Conservation (phyloP, 1,140 invertebrate species). For the Halesus radiatus region DNA sequence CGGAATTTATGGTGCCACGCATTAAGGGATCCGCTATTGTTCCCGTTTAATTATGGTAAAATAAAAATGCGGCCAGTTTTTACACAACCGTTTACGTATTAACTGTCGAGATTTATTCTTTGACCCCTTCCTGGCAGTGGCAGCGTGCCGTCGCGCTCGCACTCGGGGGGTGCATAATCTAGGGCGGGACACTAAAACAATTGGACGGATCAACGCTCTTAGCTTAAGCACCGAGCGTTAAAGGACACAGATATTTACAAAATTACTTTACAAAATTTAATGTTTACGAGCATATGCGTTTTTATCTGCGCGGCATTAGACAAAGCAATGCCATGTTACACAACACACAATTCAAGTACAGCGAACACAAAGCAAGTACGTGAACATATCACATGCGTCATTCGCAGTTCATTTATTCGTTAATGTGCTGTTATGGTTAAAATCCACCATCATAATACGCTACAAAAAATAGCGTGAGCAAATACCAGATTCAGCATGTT, state of each 20-base stretch:
- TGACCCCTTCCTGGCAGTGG: not conserved
- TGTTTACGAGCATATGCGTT: not conserved
- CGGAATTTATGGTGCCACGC: not conserved
- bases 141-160: not conserved
- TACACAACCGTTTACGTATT: constrained; percentile 8
- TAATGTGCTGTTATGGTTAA: too few relatives aligned
- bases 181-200: constrained; percentile 1
- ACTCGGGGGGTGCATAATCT: not conserved
- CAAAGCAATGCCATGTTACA: not conserved
- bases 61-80: constrained; percentile 28
- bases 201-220: constrained; percentile 33
- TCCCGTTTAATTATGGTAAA: not conserved
- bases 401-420: too few relatives aligned
- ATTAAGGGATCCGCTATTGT: constrained; percentile 2
- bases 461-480: too few relatives aligned
- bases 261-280: not conserved
- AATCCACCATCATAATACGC: too few relatives aligned
- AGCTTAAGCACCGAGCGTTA: not conserved
- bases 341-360: not conserved
- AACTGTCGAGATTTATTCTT: constrained; percentile 12
- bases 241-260: not conserved
- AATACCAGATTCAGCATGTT: too few relatives aligned
- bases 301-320: not conserved
- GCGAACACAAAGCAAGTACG: not conserved
- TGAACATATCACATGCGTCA: too few relatives aligned